These are phyloP conservation scores for Arnoldichthys spilopterus DNA, from an alignment of 2,797 vertebrate species.

Conservation along the genomic window DNA sequence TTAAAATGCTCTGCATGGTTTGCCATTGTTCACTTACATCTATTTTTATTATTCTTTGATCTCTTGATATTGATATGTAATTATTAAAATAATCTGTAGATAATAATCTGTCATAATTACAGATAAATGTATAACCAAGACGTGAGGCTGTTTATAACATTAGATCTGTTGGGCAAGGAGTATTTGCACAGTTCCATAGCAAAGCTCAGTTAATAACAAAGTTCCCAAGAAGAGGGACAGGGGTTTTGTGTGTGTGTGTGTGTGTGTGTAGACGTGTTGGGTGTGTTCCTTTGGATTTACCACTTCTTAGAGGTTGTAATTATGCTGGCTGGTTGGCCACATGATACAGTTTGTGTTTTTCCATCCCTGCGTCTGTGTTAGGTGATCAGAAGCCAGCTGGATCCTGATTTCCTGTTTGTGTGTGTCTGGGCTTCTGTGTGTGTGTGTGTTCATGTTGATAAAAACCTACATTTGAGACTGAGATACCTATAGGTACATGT, in stretches of 20 bases:
- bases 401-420: slow-evolving; percentile 24
- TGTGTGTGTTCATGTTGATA: neutral
- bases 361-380: slow-evolving; percentile 41
- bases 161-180: slow-evolving; percentile 9
- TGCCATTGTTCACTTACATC: too few species aligned
- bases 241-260: slow-evolving; percentile 6
- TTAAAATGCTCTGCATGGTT: too few species aligned
- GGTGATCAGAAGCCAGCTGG: slow-evolving; percentile 39
- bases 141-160: neutral
- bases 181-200: neutral
- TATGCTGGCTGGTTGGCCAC: slow-evolving; percentile 57
- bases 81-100: too few species aligned
- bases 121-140: neutral
- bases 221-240: neutral
- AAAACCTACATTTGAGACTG: neutral
- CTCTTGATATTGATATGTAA: too few species aligned
- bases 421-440: slow-evolving; percentile 9
- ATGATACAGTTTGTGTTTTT: slow-evolving; percentile 53
- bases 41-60: too few species aligned
- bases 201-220: slow-evolving; percentile 41
- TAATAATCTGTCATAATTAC: neutral
- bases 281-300: slow-evolving; percentile 55
- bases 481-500: neutral
- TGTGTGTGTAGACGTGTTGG: slow-evolving; percentile 46
- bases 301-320: slow-evolving; percentile 59